Base-by-base conservation (phyloP, 1,140 invertebrate species). In the Trichonephila clavipes region DNA sequence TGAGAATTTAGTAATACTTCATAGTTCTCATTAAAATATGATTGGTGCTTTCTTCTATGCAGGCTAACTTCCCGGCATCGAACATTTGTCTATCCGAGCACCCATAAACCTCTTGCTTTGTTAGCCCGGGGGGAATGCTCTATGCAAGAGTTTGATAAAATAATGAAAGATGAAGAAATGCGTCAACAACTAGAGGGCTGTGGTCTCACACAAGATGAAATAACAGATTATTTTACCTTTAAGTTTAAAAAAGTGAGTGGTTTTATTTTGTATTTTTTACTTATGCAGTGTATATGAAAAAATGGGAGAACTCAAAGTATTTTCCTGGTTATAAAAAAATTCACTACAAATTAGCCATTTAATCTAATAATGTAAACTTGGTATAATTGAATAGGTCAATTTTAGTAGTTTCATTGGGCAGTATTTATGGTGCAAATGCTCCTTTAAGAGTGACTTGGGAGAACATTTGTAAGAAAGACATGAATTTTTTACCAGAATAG, bases 121-220 rank as follows among this genome's bases (percentile, higher is more conserved):
- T 28, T 88, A 4, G n/a, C 92, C 3, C 34, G 66, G 21, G 94
- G 94, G 14, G 62, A 40, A 8, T 90, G 90, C 14, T 82, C 69
- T 34, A 40, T 88, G 3, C 66, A 92, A 59, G 62, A 92, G 44
- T 94, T 94, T 44, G 34, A 88, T 72, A 40, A 82, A 44, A 10
- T 94, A 51, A 85, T 92, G 72, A n/a, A 88, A 24, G 44, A 88
- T 24, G 59, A 92, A 59, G 90, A 92, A 69, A 1, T 87, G 3
- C 34, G 28, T 19, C 90, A 92, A 88, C 90, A 94, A 85, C 64
- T 94, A 12, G 85, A 94, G 34, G 87, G 88, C 61, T 92, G 94
- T 92, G 94, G 94, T 4, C 77, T 94, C 0, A 24, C 66, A 21
- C 69, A 94, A 66, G 69, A 92, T 34, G 94, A 94, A 85, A 94